These are phyloP conservation scores for Melitaea cinxia DNA, from an alignment of 1,140 invertebrate genomes.

Conservation along the genomic window DNA sequence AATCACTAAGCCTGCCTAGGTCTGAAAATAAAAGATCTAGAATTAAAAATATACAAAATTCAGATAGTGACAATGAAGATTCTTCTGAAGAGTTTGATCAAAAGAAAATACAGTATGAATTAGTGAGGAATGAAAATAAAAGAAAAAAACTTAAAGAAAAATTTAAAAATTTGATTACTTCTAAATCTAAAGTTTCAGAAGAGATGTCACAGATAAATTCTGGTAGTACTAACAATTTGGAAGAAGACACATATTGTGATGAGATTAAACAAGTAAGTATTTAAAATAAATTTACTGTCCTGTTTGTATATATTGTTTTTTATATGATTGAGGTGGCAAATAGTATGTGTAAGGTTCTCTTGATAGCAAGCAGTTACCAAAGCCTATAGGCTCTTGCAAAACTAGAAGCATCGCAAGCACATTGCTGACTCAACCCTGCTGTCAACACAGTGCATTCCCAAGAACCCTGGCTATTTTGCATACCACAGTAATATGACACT, in stretches of 20 bases:
- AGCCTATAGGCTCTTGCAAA: too few relatives aligned
- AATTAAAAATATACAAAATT: slow-evolving; percentile 30
- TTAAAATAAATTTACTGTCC: too few relatives aligned
- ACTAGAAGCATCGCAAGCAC: too few relatives aligned
- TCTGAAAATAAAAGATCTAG: slow-evolving; percentile 26
- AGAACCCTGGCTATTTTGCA: too few relatives aligned
- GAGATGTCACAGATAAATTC: neutral
- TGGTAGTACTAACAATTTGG: slow-evolving; percentile 37
- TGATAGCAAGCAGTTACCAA: too few relatives aligned
- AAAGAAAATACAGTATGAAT: slow-evolving; percentile 18
- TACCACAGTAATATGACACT: too few relatives aligned
- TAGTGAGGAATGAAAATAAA: slow-evolving; percentile 50
- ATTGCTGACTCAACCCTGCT: too few relatives aligned
- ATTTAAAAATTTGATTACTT: slow-evolving; percentile 49
- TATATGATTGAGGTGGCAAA: too few relatives aligned
- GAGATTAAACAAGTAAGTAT: slow-evolving; percentile 55
- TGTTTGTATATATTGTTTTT: too few relatives aligned
- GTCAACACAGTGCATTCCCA: too few relatives aligned
- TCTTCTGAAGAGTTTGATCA: neutral
- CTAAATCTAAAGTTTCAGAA: neutral
- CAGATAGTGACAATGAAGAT: slow-evolving; percentile 27
- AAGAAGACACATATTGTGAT: slow-evolving; percentile 47
- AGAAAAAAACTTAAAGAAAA: slow-evolving; percentile 61
- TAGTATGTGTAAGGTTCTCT: too few relatives aligned
- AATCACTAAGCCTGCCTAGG: neutral